A percentile compares a stretch with the other conserved stretches of the same genome.
These are phyloP conservation scores for Holacanthella duospinosa DNA, from an alignment of 2,888 invertebrate species.

Conservation along the genomic window DNA sequence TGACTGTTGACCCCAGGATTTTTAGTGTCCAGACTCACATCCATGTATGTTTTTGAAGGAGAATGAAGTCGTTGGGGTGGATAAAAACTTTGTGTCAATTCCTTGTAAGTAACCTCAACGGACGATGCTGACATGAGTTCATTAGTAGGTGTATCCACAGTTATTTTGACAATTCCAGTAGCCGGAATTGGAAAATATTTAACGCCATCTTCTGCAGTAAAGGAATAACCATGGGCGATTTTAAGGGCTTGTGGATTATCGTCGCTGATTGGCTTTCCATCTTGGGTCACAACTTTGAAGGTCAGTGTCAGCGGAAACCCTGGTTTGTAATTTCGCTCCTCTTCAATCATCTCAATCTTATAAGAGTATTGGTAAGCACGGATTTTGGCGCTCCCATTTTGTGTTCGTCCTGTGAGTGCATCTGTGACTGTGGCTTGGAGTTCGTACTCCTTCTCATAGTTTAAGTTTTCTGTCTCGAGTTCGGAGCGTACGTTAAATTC, in stretches of 20 bases:
- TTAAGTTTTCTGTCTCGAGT: not conserved
- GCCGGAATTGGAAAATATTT: constrained; percentile 50
- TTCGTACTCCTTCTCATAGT: not conserved
- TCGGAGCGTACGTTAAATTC: not conserved
- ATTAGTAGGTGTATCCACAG: constrained; percentile 24
- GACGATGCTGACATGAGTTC: constrained; percentile 2
- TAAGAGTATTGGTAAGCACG: constrained; percentile 62
- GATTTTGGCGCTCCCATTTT: constrained; percentile 13
- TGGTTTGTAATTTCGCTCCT: constrained; percentile 77
- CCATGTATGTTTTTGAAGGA: constrained; percentile 15
- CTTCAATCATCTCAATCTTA: constrained; percentile 62
- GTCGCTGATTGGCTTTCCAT: constrained; percentile 51
- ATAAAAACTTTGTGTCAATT: constrained; percentile 16
- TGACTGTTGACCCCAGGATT: not conserved
- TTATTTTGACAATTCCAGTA: constrained; percentile 45
- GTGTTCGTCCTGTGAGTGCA: constrained; percentile 6
- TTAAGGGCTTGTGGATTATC: constrained; percentile 40
- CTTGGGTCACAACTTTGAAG: constrained; percentile 58
- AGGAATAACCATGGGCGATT: constrained; percentile 53
- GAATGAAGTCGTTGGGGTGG: constrained; percentile 10
- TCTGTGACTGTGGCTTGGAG: constrained; percentile 6
- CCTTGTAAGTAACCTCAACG: constrained; percentile 20
- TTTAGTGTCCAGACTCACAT: constrained; percentile 11
- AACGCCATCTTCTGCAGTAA: constrained; percentile 47
- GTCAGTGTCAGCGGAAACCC: constrained; percentile 44